A percentile compares a stretch with the other conserved stretches of the same genome.
Conservation (phyloP, 2,888 invertebrate species). For the Amphipyra berbera region DNA sequence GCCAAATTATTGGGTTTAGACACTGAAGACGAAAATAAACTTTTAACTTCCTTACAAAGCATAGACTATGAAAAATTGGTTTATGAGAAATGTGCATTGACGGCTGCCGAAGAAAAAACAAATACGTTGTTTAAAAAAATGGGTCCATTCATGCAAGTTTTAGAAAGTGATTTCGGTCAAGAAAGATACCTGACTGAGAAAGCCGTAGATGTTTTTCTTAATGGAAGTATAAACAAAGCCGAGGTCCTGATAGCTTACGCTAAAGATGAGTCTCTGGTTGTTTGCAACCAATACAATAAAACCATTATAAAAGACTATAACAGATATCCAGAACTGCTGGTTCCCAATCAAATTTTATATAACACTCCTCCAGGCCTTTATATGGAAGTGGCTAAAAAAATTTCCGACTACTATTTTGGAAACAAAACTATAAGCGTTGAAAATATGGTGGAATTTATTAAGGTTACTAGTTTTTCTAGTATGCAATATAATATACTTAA, state of each 20-base stretch:
- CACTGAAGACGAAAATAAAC: slow-evolving; percentile 14
- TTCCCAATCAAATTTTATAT: slow-evolving; percentile 14
- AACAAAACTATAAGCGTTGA: slow-evolving; percentile 12
- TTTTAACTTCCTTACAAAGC: slow-evolving; percentile 27
- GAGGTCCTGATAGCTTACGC: slow-evolving; percentile 28
- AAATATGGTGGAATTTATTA: slow-evolving; percentile 21
- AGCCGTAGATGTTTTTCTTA: slow-evolving; percentile 4
- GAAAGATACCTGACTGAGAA: slow-evolving; percentile 30
- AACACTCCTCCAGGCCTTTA: neutral
- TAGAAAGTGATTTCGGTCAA: slow-evolving; percentile 36
- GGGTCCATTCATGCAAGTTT: slow-evolving; percentile 23
- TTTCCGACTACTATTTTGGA: slow-evolving; percentile 19
- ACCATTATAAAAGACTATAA: slow-evolving; percentile 1
- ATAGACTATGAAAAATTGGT: slow-evolving; percentile 27
- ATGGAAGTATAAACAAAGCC: slow-evolving; percentile 22
- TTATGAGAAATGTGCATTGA: slow-evolving; percentile 10
- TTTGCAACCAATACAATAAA: neutral
- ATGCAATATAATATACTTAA: neutral
- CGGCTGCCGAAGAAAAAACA: slow-evolving; percentile 10
- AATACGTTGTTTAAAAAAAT: slow-evolving; percentile 27
- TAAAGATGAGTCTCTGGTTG: slow-evolving; percentile 20
- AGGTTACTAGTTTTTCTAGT: neutral
- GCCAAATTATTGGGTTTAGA: slow-evolving; percentile 26
- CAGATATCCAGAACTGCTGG: slow-evolving; percentile 6
- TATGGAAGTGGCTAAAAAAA: neutral